These are phyloP conservation scores for Calcarius lapponicus DNA, from an alignment of 2,797 vertebrate genomes.

Conservation along the genomic window DNA sequence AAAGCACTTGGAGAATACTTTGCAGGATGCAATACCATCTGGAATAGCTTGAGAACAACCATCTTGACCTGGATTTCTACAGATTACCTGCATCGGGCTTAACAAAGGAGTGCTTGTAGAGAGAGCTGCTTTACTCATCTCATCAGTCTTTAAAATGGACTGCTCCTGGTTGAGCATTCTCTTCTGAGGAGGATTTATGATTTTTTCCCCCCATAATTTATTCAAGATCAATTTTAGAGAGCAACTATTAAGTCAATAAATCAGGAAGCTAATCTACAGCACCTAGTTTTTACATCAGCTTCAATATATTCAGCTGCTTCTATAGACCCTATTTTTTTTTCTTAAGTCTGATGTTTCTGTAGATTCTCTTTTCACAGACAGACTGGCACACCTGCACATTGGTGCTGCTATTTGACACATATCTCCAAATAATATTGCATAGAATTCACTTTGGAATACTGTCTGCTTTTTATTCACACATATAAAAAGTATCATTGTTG, in stretches of 20 bases:
- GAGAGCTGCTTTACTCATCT: neutral
- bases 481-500: neutral
- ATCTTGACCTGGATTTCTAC: neutral
- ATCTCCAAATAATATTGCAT: neutral
- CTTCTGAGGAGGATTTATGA: neutral
- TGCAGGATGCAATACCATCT: neutral
- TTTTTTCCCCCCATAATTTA: neutral
- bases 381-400: neutral
- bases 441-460: neutral
- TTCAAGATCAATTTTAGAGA: slow-evolving; percentile 17
- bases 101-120: neutral
- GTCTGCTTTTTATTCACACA: neutral
- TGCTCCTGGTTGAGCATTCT: neutral
- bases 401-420: neutral
- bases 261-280: neutral
- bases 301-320: neutral
- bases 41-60: neutral
- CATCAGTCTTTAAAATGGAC: neutral
- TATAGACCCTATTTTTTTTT: neutral
- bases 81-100: neutral
- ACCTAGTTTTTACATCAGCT: neutral
- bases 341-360: neutral
- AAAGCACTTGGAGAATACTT: neutral
- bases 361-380: neutral
- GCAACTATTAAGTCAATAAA: slow-evolving; percentile 21